These are phyloP conservation scores for Onychostoma macrolepis DNA, from an alignment of 2,113 vertebrate genomes.

Conservation along the genomic window DNA sequence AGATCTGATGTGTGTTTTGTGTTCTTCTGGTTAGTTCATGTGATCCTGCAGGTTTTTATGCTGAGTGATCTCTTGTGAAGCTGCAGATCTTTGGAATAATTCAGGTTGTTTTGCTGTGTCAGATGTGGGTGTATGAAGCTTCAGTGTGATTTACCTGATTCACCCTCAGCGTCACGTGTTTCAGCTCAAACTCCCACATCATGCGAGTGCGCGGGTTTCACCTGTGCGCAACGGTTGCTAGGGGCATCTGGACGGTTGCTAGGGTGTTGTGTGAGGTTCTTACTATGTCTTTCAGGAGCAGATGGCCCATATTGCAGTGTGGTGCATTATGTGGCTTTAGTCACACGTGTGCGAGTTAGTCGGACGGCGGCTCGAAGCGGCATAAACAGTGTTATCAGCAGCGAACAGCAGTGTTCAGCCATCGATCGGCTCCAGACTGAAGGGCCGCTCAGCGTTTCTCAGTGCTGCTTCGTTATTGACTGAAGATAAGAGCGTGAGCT, in stretches of 20 bases:
- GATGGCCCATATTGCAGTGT: background rate
- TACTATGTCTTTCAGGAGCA: background rate
- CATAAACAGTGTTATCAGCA: background rate
- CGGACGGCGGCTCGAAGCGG: no score
- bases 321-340: background rate
- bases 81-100: background rate
- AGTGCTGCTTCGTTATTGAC: background rate
- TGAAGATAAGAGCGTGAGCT: background rate
- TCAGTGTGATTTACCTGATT: background rate
- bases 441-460: background rate
- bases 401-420: background rate
- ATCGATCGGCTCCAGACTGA: background rate
- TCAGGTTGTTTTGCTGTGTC: background rate
- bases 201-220: background rate
- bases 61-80: background rate
- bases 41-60: background rate
- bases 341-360: background rate
- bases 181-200: background rate
- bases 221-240: background rate
- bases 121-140: background rate
- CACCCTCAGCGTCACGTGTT: background rate
- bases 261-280: background rate
- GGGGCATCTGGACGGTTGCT: background rate
- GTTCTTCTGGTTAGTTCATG: background rate
- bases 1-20: background rate